Evolutionary conservation across 2,888 invertebrate genomes (phyloP).

Genomic region (Mythimna impura): DNA sequence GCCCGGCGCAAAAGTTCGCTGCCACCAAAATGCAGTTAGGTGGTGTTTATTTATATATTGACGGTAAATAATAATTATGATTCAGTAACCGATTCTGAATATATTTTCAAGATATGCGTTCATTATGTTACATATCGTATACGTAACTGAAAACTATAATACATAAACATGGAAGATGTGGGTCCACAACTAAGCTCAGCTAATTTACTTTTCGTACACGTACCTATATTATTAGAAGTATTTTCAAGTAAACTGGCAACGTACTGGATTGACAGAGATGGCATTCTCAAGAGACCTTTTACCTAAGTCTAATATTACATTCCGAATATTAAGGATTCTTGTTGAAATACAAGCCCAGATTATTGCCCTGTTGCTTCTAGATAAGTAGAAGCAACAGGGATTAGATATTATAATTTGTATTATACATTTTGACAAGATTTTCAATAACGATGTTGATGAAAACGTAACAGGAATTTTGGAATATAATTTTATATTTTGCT

Average conservation of each 20-base stretch:
- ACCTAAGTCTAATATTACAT: constrained; percentile 39
- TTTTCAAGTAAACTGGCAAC: constrained; percentile 29
- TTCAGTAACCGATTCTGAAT: no score
- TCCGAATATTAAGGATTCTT: constrained; percentile 48
- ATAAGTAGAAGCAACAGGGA: no score
- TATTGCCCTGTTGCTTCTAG: constrained; percentile 29
- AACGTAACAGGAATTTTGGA: constrained; percentile 14
- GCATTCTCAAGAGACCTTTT: constrained; percentile 39
- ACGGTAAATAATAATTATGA: no score
- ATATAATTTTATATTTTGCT: constrained; percentile 9
- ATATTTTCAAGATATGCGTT: no score
- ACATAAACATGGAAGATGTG: background rate
- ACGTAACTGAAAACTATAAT: background rate
- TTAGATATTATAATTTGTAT: background rate
- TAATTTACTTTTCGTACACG: constrained; percentile 12
- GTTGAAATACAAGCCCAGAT: constrained; percentile 32
- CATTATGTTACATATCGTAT: background rate
- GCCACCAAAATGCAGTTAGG: no score
- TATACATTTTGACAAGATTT: constrained; percentile 21
- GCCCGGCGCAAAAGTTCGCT: no score
- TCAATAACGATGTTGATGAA: constrained; percentile 11
- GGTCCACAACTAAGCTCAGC: background rate
- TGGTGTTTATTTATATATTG: no score
- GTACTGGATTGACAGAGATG: constrained; percentile 22
- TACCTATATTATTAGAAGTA: constrained; percentile 31